Evolutionary conservation across 53 echinoderm and acorn worm species (phyloP), one percentile per base, ranked within the genome.

Genomic region (Astropecten irregularis): DNA sequence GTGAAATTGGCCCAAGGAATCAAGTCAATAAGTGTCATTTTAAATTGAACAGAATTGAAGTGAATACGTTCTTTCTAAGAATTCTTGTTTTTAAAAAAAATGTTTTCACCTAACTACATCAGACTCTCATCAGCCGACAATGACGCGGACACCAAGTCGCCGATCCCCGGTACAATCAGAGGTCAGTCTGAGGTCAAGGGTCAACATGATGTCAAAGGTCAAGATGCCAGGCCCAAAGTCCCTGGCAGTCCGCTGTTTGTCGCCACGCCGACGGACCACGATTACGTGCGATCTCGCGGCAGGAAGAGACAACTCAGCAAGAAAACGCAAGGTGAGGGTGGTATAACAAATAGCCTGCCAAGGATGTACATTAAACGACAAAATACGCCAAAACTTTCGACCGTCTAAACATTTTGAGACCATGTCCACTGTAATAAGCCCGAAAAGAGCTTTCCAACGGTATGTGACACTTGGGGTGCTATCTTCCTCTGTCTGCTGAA

Each of bases 251-350:
- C 92, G 2, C 40, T 87, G 10, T 95, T 82, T 44, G 61, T 89
- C 25, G 88, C 86, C 71, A 92, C 92, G 13, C 95, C 95, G 18
- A 88, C 87, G 44, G 95, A 95, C 60, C 95, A 95, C 49, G 95
- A 95, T 50, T 95, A 95, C 61, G 69, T 87, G 36, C 74, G 71
- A 40, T 79, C 79, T 2, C 26, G 79, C 23, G 46, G 60, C 47
- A 40, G 48, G n/a, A 79, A 79, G 47, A 60, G 79, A 16, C 79
- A 79, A 21, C 60, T 42, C 5, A 51, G 18, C 71, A 4, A 33
- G 71, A 51, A 33, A 2, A 15, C 74, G 21, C 88, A 86, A 83
- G 94, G 94, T 94, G 57, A 68, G 49, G 53, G n/a, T 5, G 14
- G 6, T 62, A 8, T n/a, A 5, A 11, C 18, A 8, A 54, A 5